Percentiles rank a stretch among this genome's conserved stretches.
phyloP scores from a whole-genome alignment of 2,797 vertebrate genomes.

The Acanthurus lineatus region DNA sequence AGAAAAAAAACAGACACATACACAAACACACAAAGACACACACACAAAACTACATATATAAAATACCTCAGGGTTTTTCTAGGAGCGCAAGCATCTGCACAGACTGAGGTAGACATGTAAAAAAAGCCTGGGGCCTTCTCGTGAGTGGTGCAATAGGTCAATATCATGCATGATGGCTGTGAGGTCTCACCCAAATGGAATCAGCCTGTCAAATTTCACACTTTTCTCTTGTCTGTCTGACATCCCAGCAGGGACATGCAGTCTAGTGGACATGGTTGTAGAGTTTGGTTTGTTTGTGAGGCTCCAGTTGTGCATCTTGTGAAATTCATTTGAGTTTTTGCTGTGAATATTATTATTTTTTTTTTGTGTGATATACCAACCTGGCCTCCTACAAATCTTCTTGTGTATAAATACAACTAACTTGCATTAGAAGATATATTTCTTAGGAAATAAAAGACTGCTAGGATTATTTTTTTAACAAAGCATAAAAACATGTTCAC shows the following conservation, averaged over 20 bases:
- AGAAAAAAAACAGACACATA: conserved; percentile 1
- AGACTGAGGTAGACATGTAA: conserved; percentile 40
- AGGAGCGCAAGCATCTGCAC: neutral
- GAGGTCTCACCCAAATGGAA: conserved; percentile 48
- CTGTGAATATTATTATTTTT: neutral
- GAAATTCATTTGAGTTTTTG: conserved; percentile 29
- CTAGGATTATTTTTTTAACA: no score
- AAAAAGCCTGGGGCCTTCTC: conserved; percentile 56
- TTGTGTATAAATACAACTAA: neutral
- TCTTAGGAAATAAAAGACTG: no score
- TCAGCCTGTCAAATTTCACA: conserved; percentile 71
- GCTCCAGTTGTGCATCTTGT: conserved; percentile 28
- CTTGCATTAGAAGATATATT: no score
- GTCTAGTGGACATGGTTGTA: conserved; percentile 24
- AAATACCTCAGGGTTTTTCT: conserved; percentile 23
- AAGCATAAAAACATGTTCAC: neutral
- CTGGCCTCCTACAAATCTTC: neutral
- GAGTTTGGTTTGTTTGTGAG: conserved; percentile 27
- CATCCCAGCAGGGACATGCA: conserved; percentile 43
- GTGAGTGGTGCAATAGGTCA: conserved; percentile 70
- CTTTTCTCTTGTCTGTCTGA: conserved; percentile 40
- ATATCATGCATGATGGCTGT: conserved; percentile 61
- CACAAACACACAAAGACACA: neutral
- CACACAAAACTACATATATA: neutral
- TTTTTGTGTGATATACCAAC: neutral